Evolutionary conservation across 1,140 invertebrate species (phyloP).

Genomic region (Diabrotica virgifera): DNA sequence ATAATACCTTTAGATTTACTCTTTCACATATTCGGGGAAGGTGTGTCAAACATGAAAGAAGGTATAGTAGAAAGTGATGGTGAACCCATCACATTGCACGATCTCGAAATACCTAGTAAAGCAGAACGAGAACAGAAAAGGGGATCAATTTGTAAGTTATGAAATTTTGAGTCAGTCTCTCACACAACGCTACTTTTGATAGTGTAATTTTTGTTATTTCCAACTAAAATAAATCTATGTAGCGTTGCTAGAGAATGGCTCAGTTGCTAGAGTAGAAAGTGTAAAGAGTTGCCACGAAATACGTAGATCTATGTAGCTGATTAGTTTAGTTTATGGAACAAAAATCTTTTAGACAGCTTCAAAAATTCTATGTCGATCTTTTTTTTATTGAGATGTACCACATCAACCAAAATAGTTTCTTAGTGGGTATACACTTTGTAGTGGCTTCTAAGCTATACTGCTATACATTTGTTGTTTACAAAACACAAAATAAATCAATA

Average conservation of each 20-base stretch:
- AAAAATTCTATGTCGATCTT: too few relatives aligned
- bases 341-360: too few relatives aligned
- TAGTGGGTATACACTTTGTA: too few relatives aligned
- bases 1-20: slow-evolving; percentile 81
- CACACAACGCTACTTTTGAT: not conserved
- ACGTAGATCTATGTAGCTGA: too few relatives aligned
- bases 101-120: slow-evolving; percentile 43
- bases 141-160: slow-evolving; percentile 57
- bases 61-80: slow-evolving; percentile 53
- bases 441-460: too few relatives aligned
- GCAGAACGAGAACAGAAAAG: slow-evolving; percentile 45
- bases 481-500: too few relatives aligned
- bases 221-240: not conserved
- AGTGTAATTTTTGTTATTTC: not conserved
- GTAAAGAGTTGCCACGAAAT: slow-evolving; percentile 4
- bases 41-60: slow-evolving; percentile 65
- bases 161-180: slow-evolving; percentile 7
- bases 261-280: slow-evolving; percentile 14
- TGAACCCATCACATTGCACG: slow-evolving; percentile 38
- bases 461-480: too few relatives aligned
- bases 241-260: slow-evolving; percentile 10
- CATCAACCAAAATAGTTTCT: too few relatives aligned
- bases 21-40: slow-evolving; percentile 85
- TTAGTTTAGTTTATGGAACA: too few relatives aligned
- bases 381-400: too few relatives aligned